Evolutionary conservation across 1,140 invertebrate genomes (phyloP).

Genomic region (Lithobius niger): DNA sequence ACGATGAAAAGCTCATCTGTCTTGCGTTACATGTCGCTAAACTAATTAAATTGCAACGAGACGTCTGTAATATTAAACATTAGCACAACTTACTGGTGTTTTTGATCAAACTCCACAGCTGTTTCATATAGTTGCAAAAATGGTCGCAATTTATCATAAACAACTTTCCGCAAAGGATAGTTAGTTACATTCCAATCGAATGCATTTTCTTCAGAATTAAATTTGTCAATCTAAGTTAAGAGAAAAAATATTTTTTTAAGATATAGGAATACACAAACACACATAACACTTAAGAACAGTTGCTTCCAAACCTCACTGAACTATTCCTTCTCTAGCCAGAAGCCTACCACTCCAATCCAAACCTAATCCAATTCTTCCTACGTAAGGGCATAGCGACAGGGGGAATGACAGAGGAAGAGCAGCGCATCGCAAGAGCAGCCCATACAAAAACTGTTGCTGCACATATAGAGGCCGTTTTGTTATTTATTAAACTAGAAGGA

Average conservation of each 20-base stretch:
- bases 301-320: no score
- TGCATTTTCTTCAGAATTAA: constrained; percentile 81
- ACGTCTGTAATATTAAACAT: no score
- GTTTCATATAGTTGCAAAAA: constrained; percentile 82
- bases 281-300: background rate
- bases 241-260: background rate
- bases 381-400: no score
- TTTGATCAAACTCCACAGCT: constrained; percentile 68
- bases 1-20: no score
- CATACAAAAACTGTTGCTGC: no score
- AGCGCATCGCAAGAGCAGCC: no score
- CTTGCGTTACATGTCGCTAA: background rate
- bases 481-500: no score
- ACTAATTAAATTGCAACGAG: background rate
- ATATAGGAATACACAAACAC: background rate
- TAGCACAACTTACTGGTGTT: constrained; percentile 42
- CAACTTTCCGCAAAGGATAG: constrained; percentile 63
- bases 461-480: no score
- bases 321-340: no score
- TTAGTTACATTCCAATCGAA: constrained; percentile 79
- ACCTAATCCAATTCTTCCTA: no score
- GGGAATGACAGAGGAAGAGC: no score
- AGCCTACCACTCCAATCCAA: no score
- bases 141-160: constrained; percentile 56
- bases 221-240: constrained; percentile 52